Percentiles rank a stretch among this genome's conserved stretches.
Evolutionary conservation across 2,888 invertebrate genomes (phyloP).

Genomic region (Scaeva pyrastri): DNA sequence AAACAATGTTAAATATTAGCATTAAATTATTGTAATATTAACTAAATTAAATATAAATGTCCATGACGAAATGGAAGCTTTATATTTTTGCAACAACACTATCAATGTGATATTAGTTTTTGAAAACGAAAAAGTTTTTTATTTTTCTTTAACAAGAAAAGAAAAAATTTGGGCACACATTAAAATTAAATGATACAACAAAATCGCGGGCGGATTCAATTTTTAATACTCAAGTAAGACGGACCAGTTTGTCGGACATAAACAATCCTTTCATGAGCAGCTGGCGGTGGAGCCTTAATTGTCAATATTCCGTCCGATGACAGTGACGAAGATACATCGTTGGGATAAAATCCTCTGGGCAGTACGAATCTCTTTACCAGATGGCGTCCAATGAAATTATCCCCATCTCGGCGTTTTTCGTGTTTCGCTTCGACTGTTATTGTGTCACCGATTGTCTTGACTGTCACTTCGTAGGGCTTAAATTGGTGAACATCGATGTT

Average conservation of each 20-base stretch:
- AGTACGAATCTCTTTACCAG: constrained; percentile 89
- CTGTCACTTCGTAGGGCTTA: constrained; percentile 87
- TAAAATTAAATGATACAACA: not conserved
- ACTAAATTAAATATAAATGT: constrained; percentile 27
- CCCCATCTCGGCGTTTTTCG: constrained; percentile 89
- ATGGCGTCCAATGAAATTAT: constrained; percentile 91
- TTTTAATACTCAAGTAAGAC: constrained; percentile 84
- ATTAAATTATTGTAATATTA: constrained; percentile 19
- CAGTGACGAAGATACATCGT: constrained; percentile 87
- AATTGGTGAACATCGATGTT: constrained; percentile 89
- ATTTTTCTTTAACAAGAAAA: not conserved
- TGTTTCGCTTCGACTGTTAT: constrained; percentile 89
- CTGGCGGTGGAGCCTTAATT: constrained; percentile 87
- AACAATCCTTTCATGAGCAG: constrained; percentile 87
- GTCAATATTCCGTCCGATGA: constrained; percentile 90
- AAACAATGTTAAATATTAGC: constrained; percentile 64
- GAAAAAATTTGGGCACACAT: not conserved
- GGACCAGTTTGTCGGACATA: constrained; percentile 90
- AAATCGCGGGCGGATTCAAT: constrained; percentile 76
- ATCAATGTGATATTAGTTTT: constrained; percentile 75
- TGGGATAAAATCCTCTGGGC: constrained; percentile 88
- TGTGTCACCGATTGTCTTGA: constrained; percentile 87
- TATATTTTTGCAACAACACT: constrained; percentile 59
- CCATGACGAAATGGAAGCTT: not conserved
- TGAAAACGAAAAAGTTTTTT: constrained; percentile 15